These are phyloP conservation scores for Baryphthengus martii DNA, from an alignment of 2,113 vertebrate genomes.

Conservation along the genomic window DNA sequence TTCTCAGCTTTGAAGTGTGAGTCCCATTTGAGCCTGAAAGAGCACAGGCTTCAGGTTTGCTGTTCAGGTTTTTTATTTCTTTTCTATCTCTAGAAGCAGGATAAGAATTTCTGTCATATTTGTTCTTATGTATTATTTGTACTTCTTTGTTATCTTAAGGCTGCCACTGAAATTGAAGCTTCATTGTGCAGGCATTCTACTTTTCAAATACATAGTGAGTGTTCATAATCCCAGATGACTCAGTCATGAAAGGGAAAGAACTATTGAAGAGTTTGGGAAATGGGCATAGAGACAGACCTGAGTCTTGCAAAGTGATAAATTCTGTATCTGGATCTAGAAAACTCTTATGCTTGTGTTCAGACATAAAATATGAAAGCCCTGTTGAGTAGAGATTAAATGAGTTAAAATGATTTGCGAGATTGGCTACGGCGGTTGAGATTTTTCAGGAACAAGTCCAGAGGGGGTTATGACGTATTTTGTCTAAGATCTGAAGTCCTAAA, in stretches of 20 bases:
- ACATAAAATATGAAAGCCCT: neutral
- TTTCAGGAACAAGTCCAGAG: neutral
- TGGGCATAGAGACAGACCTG: neutral
- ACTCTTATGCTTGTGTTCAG: neutral
- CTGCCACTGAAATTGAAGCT: neutral
- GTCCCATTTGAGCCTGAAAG: neutral
- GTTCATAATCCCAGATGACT: neutral
- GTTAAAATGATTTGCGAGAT: neutral
- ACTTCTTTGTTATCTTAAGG: neutral
- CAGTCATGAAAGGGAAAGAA: neutral
- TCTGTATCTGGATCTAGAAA: neutral
- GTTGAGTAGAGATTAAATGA: neutral
- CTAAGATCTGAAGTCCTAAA: neutral
- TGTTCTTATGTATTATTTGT: neutral
- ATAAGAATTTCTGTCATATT: neutral
- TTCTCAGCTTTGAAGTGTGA: slow-evolving; percentile 32
- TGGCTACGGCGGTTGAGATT: neutral
- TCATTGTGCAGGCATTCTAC: neutral
- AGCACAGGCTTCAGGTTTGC: neutral
- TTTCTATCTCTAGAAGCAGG: neutral
- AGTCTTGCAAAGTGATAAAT: neutral
- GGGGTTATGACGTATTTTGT: neutral
- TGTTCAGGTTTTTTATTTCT: neutral
- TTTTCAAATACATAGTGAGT: neutral
- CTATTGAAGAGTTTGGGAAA: neutral